Conservation (phyloP, 23 tunicate genomes). For the Diplosoma virens region DNA sequence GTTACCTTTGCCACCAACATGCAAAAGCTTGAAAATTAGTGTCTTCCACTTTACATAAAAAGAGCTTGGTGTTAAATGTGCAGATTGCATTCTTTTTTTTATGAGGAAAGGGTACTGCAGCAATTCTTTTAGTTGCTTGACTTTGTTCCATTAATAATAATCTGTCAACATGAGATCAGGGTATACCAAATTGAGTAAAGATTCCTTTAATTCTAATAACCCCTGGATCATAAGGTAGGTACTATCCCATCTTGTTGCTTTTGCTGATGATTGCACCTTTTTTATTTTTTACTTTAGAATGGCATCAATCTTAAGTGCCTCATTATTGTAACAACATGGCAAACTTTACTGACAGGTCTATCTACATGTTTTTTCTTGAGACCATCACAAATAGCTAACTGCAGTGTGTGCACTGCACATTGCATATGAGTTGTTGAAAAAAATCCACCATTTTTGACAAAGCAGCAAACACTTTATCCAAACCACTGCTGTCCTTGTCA, state of each 20-base stretch:
- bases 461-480: not conserved
- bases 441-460: not conserved
- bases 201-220: not conserved
- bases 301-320: conserved; percentile 10
- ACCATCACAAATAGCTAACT: conserved; percentile 8
- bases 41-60: too few relatives aligned
- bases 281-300: not conserved
- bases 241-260: not conserved
- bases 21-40: too few relatives aligned
- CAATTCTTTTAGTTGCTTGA: not conserved
- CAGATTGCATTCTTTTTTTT: too few relatives aligned
- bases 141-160: not conserved
- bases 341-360: not conserved
- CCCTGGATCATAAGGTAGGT: not conserved
- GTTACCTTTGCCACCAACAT: too few relatives aligned
- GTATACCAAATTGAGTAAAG: not conserved
- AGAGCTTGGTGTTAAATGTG: too few relatives aligned
- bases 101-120: too few relatives aligned
- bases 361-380: conserved; percentile 12
- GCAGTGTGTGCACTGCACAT: conserved; percentile 26
- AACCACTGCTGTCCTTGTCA: conserved; percentile 2
- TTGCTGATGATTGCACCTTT: not conserved
- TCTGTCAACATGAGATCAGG: too few relatives aligned
- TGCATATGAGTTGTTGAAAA: too few relatives aligned
- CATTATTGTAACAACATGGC: not conserved